These are phyloP conservation scores for Parapsyche elsis DNA, from an alignment of 1,140 invertebrate genomes.

Conservation along the genomic window DNA sequence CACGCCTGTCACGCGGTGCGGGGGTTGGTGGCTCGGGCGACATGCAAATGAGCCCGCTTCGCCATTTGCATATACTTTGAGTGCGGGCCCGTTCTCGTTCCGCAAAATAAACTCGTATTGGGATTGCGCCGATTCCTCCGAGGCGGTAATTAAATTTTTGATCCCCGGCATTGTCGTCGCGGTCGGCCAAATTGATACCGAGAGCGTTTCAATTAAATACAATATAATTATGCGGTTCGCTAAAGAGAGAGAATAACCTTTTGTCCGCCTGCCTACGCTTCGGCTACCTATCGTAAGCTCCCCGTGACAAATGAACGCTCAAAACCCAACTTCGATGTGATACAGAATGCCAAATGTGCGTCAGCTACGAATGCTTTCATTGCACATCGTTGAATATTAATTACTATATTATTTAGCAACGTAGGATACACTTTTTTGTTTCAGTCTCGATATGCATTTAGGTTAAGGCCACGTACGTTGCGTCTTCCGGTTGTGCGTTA, in stretches of 20 bases:
- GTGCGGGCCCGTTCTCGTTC: not conserved
- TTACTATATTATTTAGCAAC: no score
- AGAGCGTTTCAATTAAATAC: conserved; percentile 13
- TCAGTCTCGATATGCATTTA: no score
- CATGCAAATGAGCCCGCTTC: conserved; percentile 10
- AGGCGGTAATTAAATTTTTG: conserved; percentile 28
- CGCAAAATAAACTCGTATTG: conserved; percentile 22
- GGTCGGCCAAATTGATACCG: not conserved
- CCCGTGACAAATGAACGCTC: not conserved
- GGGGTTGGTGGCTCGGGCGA: not conserved
- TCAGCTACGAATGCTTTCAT: not conserved
- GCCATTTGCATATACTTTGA: conserved; percentile 24
- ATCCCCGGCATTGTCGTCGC: conserved; percentile 17
- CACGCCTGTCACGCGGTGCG: not conserved
- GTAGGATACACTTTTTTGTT: no score
- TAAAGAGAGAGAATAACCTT: not conserved
- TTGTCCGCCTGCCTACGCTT: not conserved
- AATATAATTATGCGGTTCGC: no score
- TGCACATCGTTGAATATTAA: no score
- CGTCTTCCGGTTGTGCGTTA: no score
- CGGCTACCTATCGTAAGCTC: not conserved
- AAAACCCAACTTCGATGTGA: not conserved
- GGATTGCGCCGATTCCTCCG: conserved; percentile 1
- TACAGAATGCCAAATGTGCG: no score
- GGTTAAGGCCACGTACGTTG: no score